phyloP scores from a whole-genome alignment of 2,797 vertebrate species.

The Parotocinclus haroldoi region DNA sequence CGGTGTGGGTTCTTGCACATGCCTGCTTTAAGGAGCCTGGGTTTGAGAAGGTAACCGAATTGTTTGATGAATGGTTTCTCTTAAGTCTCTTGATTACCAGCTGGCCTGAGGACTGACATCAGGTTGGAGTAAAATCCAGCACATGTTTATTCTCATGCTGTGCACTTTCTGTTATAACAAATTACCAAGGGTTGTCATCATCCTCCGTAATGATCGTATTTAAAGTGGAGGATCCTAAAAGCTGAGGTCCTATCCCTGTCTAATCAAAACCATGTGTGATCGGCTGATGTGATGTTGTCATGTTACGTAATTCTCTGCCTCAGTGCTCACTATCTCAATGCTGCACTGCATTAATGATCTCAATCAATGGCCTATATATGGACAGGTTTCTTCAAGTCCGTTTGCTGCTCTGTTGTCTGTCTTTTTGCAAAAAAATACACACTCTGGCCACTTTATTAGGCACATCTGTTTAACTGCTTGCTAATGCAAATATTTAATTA shows the following conservation, averaged over 20 bases:
- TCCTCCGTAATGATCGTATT: constrained; percentile 43
- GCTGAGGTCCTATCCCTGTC: constrained; percentile 48
- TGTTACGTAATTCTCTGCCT: constrained; percentile 18
- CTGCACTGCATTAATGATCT: no score
- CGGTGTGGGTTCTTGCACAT: constrained; percentile 7
- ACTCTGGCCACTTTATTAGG: no score
- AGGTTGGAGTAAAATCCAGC: not conserved
- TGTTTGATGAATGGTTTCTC: constrained; percentile 4
- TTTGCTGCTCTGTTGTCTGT: no score
- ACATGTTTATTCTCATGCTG: constrained; percentile 4
- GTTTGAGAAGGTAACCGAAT: constrained; percentile 16
- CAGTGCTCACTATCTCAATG: constrained; percentile 9
- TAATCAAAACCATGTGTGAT: constrained; percentile 49
- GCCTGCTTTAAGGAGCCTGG: constrained; percentile 11
- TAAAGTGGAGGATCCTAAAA: constrained; percentile 45
- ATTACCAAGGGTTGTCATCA: constrained; percentile 42
- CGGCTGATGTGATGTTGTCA: constrained; percentile 27
- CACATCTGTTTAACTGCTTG: no score
- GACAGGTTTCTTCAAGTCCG: no score
- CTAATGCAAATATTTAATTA: no score
- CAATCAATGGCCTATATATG: no score
- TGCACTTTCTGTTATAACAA: constrained; percentile 2
- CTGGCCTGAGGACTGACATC: constrained; percentile 1
- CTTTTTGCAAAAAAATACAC: no score
- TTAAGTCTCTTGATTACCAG: not conserved